phyloP scores from a whole-genome alignment of 1,140 invertebrate genomes.

The Callitettix versicolor region DNA sequence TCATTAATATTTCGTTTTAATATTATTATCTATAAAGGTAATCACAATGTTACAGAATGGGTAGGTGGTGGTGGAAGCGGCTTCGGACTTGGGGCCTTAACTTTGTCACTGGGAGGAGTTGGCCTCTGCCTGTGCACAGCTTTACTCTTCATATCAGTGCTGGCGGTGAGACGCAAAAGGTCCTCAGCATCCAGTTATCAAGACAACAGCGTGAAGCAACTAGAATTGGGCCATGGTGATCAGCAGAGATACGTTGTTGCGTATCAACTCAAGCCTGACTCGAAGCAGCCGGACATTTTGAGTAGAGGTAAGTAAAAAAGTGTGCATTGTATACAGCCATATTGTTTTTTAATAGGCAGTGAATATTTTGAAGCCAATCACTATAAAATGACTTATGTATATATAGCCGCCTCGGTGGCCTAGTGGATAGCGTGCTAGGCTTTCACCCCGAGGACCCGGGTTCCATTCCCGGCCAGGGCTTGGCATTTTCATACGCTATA shows the following conservation, averaged over 20 bases:
- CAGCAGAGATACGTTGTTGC: slow-evolving; percentile 43
- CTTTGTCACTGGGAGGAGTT: not conserved
- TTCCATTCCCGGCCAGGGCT: too few species aligned
- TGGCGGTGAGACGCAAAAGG: slow-evolving; percentile 35
- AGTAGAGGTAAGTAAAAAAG: slow-evolving; percentile 39
- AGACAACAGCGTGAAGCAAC: slow-evolving; percentile 41
- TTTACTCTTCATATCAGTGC: slow-evolving; percentile 47
- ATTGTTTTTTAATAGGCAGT: not conserved
- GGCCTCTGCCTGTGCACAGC: slow-evolving; percentile 46
- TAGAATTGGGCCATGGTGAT: slow-evolving; percentile 40
- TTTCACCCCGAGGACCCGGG: too few species aligned
- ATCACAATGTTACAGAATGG: slow-evolving; percentile 42
- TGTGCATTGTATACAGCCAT: not conserved
- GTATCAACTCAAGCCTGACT: slow-evolving; percentile 39
- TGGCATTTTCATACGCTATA: too few species aligned
- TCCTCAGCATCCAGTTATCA: slow-evolving; percentile 30
- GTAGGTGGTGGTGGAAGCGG: slow-evolving; percentile 31
- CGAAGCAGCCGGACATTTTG: slow-evolving; percentile 42
- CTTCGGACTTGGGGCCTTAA: slow-evolving; percentile 46
- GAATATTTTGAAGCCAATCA: not conserved
- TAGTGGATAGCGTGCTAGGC: too few species aligned
- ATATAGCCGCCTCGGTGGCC: too few species aligned
- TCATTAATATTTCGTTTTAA: too few species aligned
- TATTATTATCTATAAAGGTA: too few species aligned
- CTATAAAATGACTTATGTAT: too few species aligned